A percentile compares a stretch with the other conserved stretches of the same genome.
phyloP scores from a whole-genome alignment of 2,113 vertebrate genomes.

The Daboia siamensis region DNA sequence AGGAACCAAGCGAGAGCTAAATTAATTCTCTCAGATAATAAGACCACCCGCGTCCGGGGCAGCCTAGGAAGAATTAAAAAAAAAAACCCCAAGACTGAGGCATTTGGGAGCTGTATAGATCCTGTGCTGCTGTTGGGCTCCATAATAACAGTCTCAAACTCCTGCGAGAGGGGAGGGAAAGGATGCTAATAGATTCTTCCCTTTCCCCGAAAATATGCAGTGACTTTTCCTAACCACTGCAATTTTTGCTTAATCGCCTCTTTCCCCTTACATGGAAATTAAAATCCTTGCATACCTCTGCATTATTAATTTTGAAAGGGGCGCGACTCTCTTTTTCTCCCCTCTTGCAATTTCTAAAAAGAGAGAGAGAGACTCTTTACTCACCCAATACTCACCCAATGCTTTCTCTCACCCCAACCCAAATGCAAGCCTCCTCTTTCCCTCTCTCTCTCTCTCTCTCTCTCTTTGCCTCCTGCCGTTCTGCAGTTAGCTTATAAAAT shows the following conservation, averaged over 20 bases:
- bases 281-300: not conserved
- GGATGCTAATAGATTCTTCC: not conserved
- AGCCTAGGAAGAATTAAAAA: not conserved
- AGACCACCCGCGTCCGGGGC: not conserved
- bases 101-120: not conserved
- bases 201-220: not conserved
- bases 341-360: not conserved
- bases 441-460: not conserved
- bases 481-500: slow-evolving; percentile 56
- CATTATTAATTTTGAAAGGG: not conserved
- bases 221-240: not conserved
- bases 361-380: not conserved
- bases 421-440: not conserved
- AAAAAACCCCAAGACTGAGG: not conserved
- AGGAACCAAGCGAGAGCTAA: not conserved
- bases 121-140: not conserved
- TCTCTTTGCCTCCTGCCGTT: slow-evolving; percentile 26
- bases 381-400: not conserved
- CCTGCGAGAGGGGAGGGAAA: not conserved
- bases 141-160: not conserved
- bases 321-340: not conserved
- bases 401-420: not conserved
- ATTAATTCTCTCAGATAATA: not conserved
- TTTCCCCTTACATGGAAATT: not conserved
- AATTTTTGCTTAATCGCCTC: not conserved